phyloP scores from a whole-genome alignment of 2,888 invertebrate genomes.

The Craniophora ligustri region DNA sequence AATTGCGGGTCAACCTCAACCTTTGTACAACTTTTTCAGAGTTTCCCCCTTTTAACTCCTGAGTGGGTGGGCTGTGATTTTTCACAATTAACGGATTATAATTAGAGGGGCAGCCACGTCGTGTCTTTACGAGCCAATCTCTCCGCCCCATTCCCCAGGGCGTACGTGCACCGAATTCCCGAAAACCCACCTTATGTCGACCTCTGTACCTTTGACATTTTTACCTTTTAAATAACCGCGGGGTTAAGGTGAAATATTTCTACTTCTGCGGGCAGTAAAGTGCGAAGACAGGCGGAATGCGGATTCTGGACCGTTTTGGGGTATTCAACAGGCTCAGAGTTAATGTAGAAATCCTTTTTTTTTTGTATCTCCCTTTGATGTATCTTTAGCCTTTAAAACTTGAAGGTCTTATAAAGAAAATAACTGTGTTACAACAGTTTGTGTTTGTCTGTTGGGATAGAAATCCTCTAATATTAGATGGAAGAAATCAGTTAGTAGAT shows the following conservation, averaged over 20 bases:
- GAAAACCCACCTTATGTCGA: conserved; percentile 37
- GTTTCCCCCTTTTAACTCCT: conserved; percentile 38
- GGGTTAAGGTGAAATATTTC: conserved; percentile 51
- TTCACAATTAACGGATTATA: conserved; percentile 79
- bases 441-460: too few species aligned
- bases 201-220: conserved; percentile 43
- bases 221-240: conserved; percentile 47
- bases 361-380: conserved; percentile 14
- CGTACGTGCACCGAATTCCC: conserved; percentile 65
- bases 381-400: conserved; percentile 5
- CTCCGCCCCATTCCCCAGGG: conserved; percentile 49
- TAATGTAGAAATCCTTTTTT: conserved; percentile 30
- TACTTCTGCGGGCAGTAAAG: conserved; percentile 46
- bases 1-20: conserved; percentile 25
- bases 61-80: conserved; percentile 56
- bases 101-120: conserved; percentile 73
- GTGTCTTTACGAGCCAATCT: conserved; percentile 68
- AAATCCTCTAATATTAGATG: too few species aligned
- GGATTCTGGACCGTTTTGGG: conserved; percentile 42
- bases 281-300: conserved; percentile 39
- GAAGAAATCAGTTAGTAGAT: too few species aligned
- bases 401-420: too few species aligned
- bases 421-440: too few species aligned
- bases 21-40: conserved; percentile 31
- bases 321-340: conserved; percentile 42